Conservation (phyloP, 1,140 invertebrate genomes). For the Drosophila pruinosa region DNA sequence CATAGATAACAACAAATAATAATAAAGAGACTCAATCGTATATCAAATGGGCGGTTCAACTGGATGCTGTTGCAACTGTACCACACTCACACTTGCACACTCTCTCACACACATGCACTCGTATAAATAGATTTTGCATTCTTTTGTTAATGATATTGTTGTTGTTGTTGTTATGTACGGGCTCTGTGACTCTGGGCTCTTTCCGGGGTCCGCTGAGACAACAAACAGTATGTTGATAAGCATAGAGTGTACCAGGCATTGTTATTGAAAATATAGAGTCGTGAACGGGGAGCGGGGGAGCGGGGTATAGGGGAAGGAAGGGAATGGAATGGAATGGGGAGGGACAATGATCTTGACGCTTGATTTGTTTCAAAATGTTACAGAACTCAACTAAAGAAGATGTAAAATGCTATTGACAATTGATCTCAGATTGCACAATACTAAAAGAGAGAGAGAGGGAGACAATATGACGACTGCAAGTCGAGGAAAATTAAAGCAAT, state of each 20-base stretch:
- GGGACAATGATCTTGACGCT: slow-evolving; percentile 13
- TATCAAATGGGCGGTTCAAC: slow-evolving; percentile 1
- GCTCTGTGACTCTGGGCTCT: neutral
- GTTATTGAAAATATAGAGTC: neutral
- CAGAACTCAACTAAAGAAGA: neutral
- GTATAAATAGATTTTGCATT: slow-evolving; percentile 15
- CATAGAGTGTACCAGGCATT: neutral
- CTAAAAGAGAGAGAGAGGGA: neutral
- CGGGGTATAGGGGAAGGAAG: no score
- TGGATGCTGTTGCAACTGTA: slow-evolving; percentile 13
- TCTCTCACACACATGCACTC: neutral
- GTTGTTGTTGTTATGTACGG: neutral
- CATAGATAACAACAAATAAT: slow-evolving; percentile 31
- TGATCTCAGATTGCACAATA: neutral
- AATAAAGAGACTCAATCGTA: neutral
- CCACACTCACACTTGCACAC: neutral
- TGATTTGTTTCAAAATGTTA: neutral
- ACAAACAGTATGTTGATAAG: slow-evolving; percentile 13
- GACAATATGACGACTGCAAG: neutral
- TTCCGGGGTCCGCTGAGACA: slow-evolving; percentile 11
- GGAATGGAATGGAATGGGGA: neutral
- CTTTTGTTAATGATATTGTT: slow-evolving; percentile 24
- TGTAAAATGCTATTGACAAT: neutral
- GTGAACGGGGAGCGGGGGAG: no score
- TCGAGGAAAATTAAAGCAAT: slow-evolving; percentile 15